Base-by-base conservation (phyloP, 1,140 invertebrate species). In the Drosophila kohkoa region DNA sequence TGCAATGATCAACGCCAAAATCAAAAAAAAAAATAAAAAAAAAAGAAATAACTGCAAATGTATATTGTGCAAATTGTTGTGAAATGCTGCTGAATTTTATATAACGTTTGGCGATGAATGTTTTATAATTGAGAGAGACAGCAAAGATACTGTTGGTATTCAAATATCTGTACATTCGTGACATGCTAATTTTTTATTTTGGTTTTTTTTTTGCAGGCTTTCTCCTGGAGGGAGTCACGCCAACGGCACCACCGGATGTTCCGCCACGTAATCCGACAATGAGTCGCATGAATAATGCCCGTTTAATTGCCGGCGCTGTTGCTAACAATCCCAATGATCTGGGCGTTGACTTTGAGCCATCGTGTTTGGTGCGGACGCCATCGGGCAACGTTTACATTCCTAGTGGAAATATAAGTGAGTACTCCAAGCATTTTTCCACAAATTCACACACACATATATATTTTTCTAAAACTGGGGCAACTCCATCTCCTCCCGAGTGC, bases 381-480 rank as follows among this genome's bases (percentile, higher is more conserved):
- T 97, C 97, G 73, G 97, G 97, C 90, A 98, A 97, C 94, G 97
- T 98, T 92, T 98, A 98, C 94, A 97, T 98, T 95, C 97, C 97
- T 93, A 96, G 96, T 94, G 96, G 96, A 96, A 94, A 94, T 90
- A 83, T 94, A 90, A 94, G 93, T 94, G 91, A 94, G 93, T 94
- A 90, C 63, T 48, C 35, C 2, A 7, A 7, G 7, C 0, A 38
- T 38, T 38, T 38, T 66, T 48, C 20, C 20, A 25, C 3, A 25
- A 0, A 25, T 25, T 4, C 20, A 25, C 20, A 25, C 20, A 25
- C 3, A 25, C 3, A 25, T 3, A 25, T 35, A 20, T n/a, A 16
- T 15, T 11, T 35, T 51, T 35, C 55, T 30, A n/a, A 55, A 30
- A 60, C n/a, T 46, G 63, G 48, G 38, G 35, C 59, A 51, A 3